Conservation (phyloP, 2,113 vertebrate genomes). For the Psilopsiagon aymara region DNA sequence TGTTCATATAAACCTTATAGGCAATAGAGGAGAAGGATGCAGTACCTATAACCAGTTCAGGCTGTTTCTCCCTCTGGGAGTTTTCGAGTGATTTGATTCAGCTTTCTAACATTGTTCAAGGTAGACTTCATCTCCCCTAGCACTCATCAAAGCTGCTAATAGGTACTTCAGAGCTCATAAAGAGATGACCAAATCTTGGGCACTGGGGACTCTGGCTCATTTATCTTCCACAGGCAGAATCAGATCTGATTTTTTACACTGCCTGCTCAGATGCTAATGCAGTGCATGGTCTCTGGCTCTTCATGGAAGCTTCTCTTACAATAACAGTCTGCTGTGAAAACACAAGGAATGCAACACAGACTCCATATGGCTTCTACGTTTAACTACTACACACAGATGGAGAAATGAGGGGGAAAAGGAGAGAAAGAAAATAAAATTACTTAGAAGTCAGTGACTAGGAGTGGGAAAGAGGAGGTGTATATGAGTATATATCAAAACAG, state of each 20-base stretch:
- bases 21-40: conserved; percentile 37
- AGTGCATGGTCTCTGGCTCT: conserved; percentile 45
- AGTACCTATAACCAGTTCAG: conserved; percentile 69
- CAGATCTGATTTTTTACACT: conserved; percentile 80
- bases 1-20: conserved; percentile 76
- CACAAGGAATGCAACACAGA: neutral
- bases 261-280: conserved; percentile 70
- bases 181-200: conserved; percentile 82
- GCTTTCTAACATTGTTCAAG: conserved; percentile 81
- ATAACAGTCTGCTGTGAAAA: conserved; percentile 34
- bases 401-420: neutral
- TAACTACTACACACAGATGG: conserved; percentile 20
- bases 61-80: conserved; percentile 77
- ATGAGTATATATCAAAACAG: neutral
- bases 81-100: conserved; percentile 80
- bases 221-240: conserved; percentile 81
- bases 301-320: conserved; percentile 54
- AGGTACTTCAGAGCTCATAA: conserved; percentile 86
- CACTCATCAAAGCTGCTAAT: conserved; percentile 84
- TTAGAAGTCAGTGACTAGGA: neutral
- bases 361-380: neutral
- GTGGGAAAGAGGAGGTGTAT: neutral
- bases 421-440: neutral
- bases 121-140: conserved; percentile 82
- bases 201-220: conserved; percentile 77